Base-by-base conservation (phyloP, 1,140 invertebrate genomes). In the Meloidogyne exigua region DNA sequence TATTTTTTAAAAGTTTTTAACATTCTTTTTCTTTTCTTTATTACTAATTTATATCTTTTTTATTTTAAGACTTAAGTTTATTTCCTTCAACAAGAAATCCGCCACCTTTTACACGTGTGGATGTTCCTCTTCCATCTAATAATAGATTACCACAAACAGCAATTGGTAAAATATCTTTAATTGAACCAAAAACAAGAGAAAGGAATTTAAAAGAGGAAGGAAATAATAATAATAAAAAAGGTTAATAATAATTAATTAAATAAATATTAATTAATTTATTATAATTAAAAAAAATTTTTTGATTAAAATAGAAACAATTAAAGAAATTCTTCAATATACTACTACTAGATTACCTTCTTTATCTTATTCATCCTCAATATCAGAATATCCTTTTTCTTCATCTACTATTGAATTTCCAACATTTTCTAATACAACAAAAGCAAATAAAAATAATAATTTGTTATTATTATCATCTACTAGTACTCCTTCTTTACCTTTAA, bases 231-330 rank as follows among this genome's bases (percentile, higher is more conserved):
- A 57, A n/a, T 57, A n/a, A 57, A 15, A 57, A n/a, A 57, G 49
- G 49, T 57, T n/a, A 57, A n/a, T n/a, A n/a, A n/a, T n/a, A n/a
- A 57, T 57, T 57, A 57, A n/a, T n/a, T 57, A n/a, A 57, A 57
- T 57, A n/a, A n/a, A 57, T n/a, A n/a, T 57, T 57, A 15, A 15
- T 32, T 32, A 32, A 32, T 32, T 32, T 32, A 32, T 3, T 32
- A 3, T 32, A 32, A 32, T 32, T 32, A 32, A 7, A 32, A 32
- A 32, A 32, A 32, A 32, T 7, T 42, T 42, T 42, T 5, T 42
- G n/a, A n/a, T n/a, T n/a, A n/a, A n/a, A n/a, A n/a, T n/a, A n/a
- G n/a, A n/a, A n/a, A n/a, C n/a, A n/a, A n/a, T n/a, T n/a, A n/a
- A n/a, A n/a, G n/a, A n/a, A n/a, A n/a, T n/a, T n/a, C n/a, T n/a